These are phyloP conservation scores for Uropetala carovei DNA, from an alignment of 2,888 invertebrate genomes.

Conservation along the genomic window DNA sequence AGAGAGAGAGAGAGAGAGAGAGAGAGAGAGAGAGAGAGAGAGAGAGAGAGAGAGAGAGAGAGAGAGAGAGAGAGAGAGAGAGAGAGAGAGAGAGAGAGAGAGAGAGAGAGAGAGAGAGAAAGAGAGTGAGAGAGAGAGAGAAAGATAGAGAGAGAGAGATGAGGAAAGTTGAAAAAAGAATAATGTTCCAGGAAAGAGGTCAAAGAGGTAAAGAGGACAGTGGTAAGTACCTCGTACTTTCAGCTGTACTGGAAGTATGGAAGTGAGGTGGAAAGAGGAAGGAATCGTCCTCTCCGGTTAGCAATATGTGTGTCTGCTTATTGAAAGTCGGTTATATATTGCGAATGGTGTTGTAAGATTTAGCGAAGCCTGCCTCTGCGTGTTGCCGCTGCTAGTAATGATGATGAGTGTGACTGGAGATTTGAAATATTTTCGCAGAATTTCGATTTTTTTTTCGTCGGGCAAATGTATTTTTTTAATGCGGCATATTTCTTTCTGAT, in stretches of 20 bases:
- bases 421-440: constrained; percentile 8
- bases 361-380: background rate
- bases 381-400: background rate
- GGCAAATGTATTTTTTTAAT: background rate
- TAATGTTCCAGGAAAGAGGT: background rate
- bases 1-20: too few species aligned
- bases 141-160: background rate
- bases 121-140: background rate
- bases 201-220: background rate
- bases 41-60: too few species aligned
- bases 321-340: constrained; percentile 24
- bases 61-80: too few species aligned
- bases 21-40: too few species aligned
- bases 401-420: constrained; percentile 25
- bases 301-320: background rate
- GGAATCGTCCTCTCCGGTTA: background rate
- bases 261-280: background rate
- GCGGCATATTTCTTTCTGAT: background rate
- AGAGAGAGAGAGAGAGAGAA: too few species aligned
- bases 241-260: background rate
- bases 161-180: background rate
- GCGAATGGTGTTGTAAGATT: background rate
- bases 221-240: background rate
- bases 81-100: too few species aligned
- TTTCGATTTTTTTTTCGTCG: background rate